These are phyloP conservation scores for Dendroctonus ponderosae DNA, from an alignment of 1,140 invertebrate genomes.

Conservation along the genomic window DNA sequence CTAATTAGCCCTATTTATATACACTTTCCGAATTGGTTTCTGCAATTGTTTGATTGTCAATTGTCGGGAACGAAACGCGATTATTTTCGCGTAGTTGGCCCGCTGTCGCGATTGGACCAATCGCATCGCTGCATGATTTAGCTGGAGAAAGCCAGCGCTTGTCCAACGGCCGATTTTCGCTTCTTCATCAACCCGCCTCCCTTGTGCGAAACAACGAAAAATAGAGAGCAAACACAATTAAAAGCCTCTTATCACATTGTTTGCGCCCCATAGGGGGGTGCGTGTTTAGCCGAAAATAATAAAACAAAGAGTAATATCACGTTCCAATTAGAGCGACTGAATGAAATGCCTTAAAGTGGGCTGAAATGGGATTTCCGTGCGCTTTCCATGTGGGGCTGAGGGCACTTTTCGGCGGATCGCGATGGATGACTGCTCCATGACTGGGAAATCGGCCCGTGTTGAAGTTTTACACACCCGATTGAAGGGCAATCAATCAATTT, in stretches of 20 bases:
- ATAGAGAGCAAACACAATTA: slow-evolving; percentile 25
- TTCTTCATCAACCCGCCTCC: no score
- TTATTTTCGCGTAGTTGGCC: slow-evolving; percentile 2
- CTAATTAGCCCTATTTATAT: slow-evolving; percentile 29
- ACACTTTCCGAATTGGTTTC: slow-evolving; percentile 23
- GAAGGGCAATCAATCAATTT: no score
- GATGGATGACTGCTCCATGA: no score
- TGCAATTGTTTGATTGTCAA: slow-evolving; percentile 15
- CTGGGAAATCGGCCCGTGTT: no score
- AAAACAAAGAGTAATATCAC: slow-evolving; percentile 28
- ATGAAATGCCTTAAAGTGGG: neutral
- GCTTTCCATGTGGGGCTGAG: no score
- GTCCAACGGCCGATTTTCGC: no score
- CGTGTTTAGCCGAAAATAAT: slow-evolving; percentile 31
- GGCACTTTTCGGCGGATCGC: no score
- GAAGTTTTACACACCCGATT: no score
- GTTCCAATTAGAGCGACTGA: slow-evolving; percentile 27
- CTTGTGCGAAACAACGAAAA: neutral
- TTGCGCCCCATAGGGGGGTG: slow-evolving; percentile 15
- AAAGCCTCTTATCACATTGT: slow-evolving; percentile 14
- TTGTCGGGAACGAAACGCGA: slow-evolving; percentile 5
- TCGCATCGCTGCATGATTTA: no score
- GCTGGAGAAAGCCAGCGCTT: no score
- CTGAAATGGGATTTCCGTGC: no score
- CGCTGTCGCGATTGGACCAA: no score